These are phyloP conservation scores for Drosophila limbata DNA, from an alignment of 2,888 invertebrate genomes.

Conservation along the genomic window DNA sequence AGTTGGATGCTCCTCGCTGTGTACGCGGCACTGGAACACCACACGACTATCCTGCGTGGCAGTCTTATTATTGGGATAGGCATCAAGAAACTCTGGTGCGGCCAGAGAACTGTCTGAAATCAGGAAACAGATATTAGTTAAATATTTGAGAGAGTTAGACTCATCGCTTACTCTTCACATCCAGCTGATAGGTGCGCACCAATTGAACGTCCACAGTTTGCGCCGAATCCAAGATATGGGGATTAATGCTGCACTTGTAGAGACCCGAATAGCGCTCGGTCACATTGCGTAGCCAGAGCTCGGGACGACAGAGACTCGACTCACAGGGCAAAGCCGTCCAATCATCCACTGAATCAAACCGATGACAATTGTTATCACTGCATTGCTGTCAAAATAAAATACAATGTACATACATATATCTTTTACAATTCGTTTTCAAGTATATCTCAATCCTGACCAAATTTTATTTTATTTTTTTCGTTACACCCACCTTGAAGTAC, in stretches of 20 bases:
- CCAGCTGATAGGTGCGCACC: slow-evolving; percentile 83
- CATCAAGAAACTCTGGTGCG: slow-evolving; percentile 82
- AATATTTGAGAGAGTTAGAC: not conserved
- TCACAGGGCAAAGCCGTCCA: slow-evolving; percentile 83
- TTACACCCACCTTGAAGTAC: slow-evolving; percentile 82
- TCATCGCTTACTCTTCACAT: slow-evolving; percentile 80
- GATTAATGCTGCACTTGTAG: slow-evolving; percentile 84
- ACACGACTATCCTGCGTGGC: slow-evolving; percentile 71
- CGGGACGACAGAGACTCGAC: slow-evolving; percentile 75
- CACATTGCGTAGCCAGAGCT: slow-evolving; percentile 81
- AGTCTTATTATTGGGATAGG: slow-evolving; percentile 81
- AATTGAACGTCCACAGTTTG: slow-evolving; percentile 82
- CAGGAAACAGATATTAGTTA: not conserved
- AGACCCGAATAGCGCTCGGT: slow-evolving; percentile 84
- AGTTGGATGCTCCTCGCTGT: slow-evolving; percentile 82
- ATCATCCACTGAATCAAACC: slow-evolving; percentile 61
- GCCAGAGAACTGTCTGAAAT: slow-evolving; percentile 74
- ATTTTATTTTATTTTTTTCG: not conserved
- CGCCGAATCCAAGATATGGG: slow-evolving; percentile 70
- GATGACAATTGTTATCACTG: slow-evolving; percentile 77
- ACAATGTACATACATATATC: not conserved
- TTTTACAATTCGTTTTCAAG: too few relatives aligned
- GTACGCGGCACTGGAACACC: slow-evolving; percentile 84
- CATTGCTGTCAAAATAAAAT: slow-evolving; percentile 73
- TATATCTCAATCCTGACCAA: not conserved